These are phyloP conservation scores for Pangasius sanitwongsei DNA, from an alignment of 2,797 vertebrate genomes.

Conservation along the genomic window DNA sequence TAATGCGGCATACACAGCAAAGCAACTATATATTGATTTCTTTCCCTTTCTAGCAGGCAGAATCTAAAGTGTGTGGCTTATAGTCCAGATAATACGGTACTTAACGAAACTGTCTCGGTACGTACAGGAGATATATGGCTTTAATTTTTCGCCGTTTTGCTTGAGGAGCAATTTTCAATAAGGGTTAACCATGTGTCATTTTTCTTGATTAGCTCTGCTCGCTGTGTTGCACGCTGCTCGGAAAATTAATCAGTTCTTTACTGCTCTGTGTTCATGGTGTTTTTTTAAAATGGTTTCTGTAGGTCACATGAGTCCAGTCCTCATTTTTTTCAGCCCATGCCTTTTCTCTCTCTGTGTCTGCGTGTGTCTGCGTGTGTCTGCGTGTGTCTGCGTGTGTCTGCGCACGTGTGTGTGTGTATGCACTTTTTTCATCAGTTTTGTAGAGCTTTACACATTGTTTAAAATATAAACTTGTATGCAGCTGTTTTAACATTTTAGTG, in stretches of 20 bases:
- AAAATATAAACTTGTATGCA: neutral
- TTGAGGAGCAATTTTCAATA: constrained; percentile 46
- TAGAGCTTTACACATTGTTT: neutral
- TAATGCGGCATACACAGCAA: neutral
- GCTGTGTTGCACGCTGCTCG: constrained; percentile 25
- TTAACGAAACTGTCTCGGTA: constrained; percentile 23
- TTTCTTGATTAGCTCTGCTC: constrained; percentile 52
- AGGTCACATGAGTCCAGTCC: constrained; percentile 3
- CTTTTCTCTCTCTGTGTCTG: neutral
- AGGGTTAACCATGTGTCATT: constrained; percentile 55
- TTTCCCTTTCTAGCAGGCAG: neutral
- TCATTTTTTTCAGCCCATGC: neutral
- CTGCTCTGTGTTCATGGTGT: constrained; percentile 39
- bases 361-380: too few relatives aligned
- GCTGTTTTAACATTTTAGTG: neutral
- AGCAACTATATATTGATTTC: neutral
- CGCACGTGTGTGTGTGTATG: neutral
- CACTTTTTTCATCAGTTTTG: neutral
- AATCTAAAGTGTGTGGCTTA: neutral
- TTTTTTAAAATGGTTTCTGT: neutral
- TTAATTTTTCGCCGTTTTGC: constrained; percentile 55
- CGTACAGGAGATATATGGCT: constrained; percentile 52
- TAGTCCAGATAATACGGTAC: constrained; percentile 14
- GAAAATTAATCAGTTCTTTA: constrained; percentile 47
- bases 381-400: too few relatives aligned